phyloP scores from a whole-genome alignment of 1,140 invertebrate genomes.

The Saccostrea echinata region DNA sequence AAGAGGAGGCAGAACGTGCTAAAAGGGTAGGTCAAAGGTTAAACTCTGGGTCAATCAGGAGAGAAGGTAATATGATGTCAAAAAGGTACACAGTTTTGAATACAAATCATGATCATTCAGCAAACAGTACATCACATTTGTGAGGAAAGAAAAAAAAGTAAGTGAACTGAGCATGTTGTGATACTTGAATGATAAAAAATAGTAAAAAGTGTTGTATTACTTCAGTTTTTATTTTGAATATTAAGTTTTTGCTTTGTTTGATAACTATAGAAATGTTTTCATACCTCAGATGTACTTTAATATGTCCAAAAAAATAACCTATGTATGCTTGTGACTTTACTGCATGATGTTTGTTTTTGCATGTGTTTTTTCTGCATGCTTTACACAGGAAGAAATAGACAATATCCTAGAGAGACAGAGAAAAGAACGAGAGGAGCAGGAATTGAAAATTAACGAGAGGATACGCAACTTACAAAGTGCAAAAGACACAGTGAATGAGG shows the following conservation, averaged over 20 bases:
- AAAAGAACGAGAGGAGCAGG: slow-evolving; percentile 40
- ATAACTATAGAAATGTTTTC: too few species aligned
- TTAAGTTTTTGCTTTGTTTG: neutral
- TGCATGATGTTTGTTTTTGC: slow-evolving; percentile 39
- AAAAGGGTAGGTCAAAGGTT: slow-evolving; percentile 27
- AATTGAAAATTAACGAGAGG: slow-evolving; percentile 46
- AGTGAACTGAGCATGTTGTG: slow-evolving; percentile 21
- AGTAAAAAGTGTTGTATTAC: neutral
- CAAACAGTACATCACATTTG: neutral
- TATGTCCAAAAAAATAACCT: neutral
- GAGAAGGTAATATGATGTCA: neutral
- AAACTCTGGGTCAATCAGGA: neutral
- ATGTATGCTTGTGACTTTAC: neutral
- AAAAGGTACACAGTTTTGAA: neutral
- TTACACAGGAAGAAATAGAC: slow-evolving; percentile 37
- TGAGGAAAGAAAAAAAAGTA: slow-evolving; percentile 10
- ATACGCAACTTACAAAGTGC: slow-evolving; percentile 43
- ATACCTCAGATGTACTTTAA: too few species aligned
- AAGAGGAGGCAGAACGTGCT: slow-evolving; percentile 41
- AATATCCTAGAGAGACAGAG: slow-evolving; percentile 14
- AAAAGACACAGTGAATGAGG: slow-evolving; percentile 42
- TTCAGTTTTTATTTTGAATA: neutral
- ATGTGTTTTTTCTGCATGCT: slow-evolving; percentile 47
- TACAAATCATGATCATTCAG: neutral
- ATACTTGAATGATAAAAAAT: neutral